A percentile compares a stretch with the other conserved stretches of the same genome.
Conservation (phyloP, 2,888 invertebrate genomes). For the Cantharis nigra region DNA sequence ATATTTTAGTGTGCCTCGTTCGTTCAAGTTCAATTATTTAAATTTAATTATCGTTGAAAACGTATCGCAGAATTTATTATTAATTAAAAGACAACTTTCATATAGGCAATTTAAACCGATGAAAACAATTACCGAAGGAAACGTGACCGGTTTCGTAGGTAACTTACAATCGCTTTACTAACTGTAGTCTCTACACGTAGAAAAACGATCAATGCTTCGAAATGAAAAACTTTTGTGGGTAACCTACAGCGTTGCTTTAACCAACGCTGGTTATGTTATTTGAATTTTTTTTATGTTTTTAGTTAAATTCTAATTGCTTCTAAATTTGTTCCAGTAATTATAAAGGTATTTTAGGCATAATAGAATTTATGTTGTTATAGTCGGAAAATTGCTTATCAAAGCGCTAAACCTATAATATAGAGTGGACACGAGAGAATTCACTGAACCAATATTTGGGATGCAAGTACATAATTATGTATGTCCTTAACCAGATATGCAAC, state of each 20-base stretch:
- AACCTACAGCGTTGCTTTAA: neutral
- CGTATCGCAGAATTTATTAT: neutral
- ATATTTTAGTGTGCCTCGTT: neutral
- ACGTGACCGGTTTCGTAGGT: neutral
- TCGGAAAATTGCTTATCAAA: neutral
- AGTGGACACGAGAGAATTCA: neutral
- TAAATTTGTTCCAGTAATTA: neutral
- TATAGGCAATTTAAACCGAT: neutral
- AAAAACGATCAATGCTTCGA: slow-evolving; percentile 3
- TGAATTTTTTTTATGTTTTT: neutral
- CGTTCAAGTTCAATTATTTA: neutral
- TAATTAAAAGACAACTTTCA: neutral
- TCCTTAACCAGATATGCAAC: neutral
- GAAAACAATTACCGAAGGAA: slow-evolving; percentile 2
- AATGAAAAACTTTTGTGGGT: neutral
- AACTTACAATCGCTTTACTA: neutral
- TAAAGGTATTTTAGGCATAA: neutral
- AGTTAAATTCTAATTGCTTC: neutral
- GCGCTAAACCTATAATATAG: neutral
- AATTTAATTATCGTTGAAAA: neutral
- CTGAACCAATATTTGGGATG: neutral
- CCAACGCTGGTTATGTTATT: neutral
- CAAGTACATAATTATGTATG: neutral
- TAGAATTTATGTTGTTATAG: neutral
- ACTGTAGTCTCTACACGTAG: neutral